Conservation (phyloP, 2,888 invertebrate species). For the Ophion costatus region DNA sequence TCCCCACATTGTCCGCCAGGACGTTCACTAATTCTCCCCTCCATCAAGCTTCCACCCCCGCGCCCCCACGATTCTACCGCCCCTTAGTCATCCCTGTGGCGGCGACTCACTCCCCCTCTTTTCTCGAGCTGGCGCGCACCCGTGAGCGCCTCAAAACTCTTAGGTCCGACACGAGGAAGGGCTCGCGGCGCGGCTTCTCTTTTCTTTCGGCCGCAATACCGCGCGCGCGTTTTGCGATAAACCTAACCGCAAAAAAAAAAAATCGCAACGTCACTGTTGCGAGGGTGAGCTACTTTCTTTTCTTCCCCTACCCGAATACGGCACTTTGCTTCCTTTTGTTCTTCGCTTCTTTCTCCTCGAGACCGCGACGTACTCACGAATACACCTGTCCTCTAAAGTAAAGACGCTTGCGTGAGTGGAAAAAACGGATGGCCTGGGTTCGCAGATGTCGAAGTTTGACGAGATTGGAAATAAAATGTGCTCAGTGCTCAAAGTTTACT, state of each 20-base stretch:
- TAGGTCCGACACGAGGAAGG: slow-evolving; percentile 61
- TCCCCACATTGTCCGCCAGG: slow-evolving; percentile 82
- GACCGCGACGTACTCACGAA: too few species aligned
- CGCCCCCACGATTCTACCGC: slow-evolving; percentile 78
- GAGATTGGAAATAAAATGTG: too few species aligned
- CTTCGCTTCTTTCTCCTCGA: too few species aligned
- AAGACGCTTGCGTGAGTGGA: not conserved
- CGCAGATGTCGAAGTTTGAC: too few species aligned
- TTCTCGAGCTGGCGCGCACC: slow-evolving; percentile 36
- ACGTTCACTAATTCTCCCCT: slow-evolving; percentile 82
- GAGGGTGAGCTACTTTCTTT: slow-evolving; percentile 16
- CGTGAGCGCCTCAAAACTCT: slow-evolving; percentile 58
- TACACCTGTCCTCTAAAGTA: too few species aligned
- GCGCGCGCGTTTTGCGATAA: not conserved
- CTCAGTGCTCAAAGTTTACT: too few species aligned
- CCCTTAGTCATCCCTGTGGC: slow-evolving; percentile 69
- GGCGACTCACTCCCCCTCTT: slow-evolving; percentile 58
- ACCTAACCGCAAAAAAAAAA: slow-evolving; percentile 14
- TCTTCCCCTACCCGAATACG: slow-evolving; percentile 15
- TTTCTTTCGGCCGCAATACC: slow-evolving; percentile 32
- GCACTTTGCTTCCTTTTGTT: slow-evolving; percentile 53
- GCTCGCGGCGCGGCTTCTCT: slow-evolving; percentile 32
- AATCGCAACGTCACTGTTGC: slow-evolving; percentile 60
- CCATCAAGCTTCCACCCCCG: slow-evolving; percentile 75
- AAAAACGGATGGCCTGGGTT: not conserved